Evolutionary conservation across 35 echinoderm and acorn worm genomes (phyloP).

Genomic region (Chiridota heheva): DNA sequence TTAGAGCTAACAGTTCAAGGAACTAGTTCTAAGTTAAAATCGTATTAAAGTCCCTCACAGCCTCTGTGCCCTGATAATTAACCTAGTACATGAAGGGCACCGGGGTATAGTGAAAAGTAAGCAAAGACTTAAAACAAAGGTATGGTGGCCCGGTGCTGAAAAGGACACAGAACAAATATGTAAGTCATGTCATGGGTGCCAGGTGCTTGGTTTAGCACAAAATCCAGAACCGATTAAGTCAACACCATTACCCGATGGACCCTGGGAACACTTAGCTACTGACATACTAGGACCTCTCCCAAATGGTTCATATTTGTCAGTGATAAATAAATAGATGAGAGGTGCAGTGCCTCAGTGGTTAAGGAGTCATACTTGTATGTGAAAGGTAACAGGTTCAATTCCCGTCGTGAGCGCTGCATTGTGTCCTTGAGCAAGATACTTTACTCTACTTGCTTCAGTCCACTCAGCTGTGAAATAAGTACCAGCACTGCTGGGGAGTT

Average conservation of each 20-base stretch:
- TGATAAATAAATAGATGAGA: slow-evolving; percentile 62
- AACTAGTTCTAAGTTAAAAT: slow-evolving; percentile 4
- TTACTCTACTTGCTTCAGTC: too few relatives aligned
- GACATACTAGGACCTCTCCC: slow-evolving; percentile 54
- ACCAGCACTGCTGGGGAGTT: too few relatives aligned
- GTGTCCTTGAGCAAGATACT: slow-evolving; percentile 69
- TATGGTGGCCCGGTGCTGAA: slow-evolving; percentile 58
- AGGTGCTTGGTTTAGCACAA: slow-evolving; percentile 43
- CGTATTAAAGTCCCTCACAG: slow-evolving; percentile 21
- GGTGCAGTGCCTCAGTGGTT: too few relatives aligned
- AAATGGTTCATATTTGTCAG: slow-evolving; percentile 49
- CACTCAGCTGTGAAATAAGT: too few relatives aligned
- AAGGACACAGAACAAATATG: slow-evolving; percentile 55
- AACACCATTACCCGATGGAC: slow-evolving; percentile 25
- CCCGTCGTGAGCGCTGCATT: slow-evolving; percentile 36
- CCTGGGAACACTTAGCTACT: slow-evolving; percentile 67
- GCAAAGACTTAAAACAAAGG: slow-evolving; percentile 58
- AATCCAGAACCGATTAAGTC: slow-evolving; percentile 40
- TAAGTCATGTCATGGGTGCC: slow-evolving; percentile 72
- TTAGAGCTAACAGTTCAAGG: background rate
- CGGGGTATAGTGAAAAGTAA: slow-evolving; percentile 55
- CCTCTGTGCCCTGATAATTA: slow-evolving; percentile 17
- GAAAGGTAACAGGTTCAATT: slow-evolving; percentile 51
- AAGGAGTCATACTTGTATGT: too few relatives aligned
- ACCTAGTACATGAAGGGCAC: slow-evolving; percentile 56